Evolutionary conservation across 2,888 invertebrate genomes (phyloP).

Genomic region (Lamellibrachia satsuma): DNA sequence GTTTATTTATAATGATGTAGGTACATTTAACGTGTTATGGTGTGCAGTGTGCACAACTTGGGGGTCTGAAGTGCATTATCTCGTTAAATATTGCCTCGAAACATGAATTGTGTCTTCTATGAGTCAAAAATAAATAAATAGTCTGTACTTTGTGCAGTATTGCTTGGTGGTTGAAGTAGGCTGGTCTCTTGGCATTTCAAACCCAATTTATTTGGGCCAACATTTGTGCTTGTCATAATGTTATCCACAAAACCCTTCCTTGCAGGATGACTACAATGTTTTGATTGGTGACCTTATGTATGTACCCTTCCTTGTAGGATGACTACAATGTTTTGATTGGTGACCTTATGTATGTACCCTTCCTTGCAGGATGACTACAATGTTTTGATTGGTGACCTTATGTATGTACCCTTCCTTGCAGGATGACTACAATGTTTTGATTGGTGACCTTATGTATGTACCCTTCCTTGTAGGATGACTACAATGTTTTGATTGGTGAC

Average conservation of each 20-base stretch:
- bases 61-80: too few relatives aligned
- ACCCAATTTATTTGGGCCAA: background rate
- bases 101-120: too few relatives aligned
- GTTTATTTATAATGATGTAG: too few relatives aligned
- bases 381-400: slow-evolving; percentile 52
- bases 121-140: too few relatives aligned
- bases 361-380: slow-evolving; percentile 85
- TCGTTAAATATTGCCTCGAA: too few relatives aligned
- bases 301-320: slow-evolving; percentile 70
- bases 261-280: too few relatives aligned
- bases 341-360: background rate
- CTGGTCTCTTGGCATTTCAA: background rate
- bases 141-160: background rate
- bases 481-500: slow-evolving; percentile 72
- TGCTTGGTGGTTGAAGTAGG: background rate
- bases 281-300: background rate
- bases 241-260: too few relatives aligned
- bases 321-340: slow-evolving; percentile 79
- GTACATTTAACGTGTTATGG: too few relatives aligned
- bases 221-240: background rate
- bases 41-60: too few relatives aligned
- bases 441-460: background rate
- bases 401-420: slow-evolving; percentile 54
- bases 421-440: slow-evolving; percentile 85
- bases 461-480: slow-evolving; percentile 77